phyloP scores from a whole-genome alignment of 2,888 invertebrate species.

The Liposcelis brunnea region DNA sequence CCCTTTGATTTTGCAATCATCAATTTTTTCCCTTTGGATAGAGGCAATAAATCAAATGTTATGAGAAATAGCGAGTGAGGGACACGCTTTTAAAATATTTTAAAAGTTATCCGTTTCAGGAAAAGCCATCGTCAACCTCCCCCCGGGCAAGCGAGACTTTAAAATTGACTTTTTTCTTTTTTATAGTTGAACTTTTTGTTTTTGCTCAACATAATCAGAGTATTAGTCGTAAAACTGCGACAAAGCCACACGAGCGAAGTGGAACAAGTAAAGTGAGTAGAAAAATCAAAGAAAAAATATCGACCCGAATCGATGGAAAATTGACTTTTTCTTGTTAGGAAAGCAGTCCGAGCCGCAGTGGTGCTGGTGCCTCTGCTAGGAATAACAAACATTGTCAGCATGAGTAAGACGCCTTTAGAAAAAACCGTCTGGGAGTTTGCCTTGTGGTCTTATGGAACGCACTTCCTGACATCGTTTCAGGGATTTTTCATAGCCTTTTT shows the following conservation, averaged over 20 bases:
- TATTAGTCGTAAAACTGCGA: slow-evolving; percentile 55
- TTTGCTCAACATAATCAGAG: slow-evolving; percentile 60
- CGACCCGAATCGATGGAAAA: background rate
- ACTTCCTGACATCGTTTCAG: slow-evolving; percentile 69
- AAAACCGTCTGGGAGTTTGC: slow-evolving; percentile 52
- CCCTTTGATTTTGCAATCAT: slow-evolving; percentile 11
- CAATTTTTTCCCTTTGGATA: background rate
- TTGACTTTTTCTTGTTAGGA: slow-evolving; percentile 37
- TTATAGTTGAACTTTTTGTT: slow-evolving; percentile 60
- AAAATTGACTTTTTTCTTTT: slow-evolving; percentile 13
- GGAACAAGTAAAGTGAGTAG: slow-evolving; percentile 47
- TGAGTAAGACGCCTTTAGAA: slow-evolving; percentile 49
- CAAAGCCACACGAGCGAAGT: slow-evolving; percentile 56
- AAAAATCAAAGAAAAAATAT: slow-evolving; percentile 11
- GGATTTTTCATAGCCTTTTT: slow-evolving; percentile 63
- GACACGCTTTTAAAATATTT: too few species aligned
- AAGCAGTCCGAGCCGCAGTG: slow-evolving; percentile 62
- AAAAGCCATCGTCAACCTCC: too few species aligned
- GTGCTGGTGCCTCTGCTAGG: slow-evolving; percentile 65
- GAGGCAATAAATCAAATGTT: background rate
- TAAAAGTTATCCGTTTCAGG: too few species aligned
- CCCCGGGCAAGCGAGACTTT: too few species aligned
- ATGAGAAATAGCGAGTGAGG: too few species aligned
- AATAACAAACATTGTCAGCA: slow-evolving; percentile 57
- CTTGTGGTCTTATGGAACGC: slow-evolving; percentile 60